A percentile compares a stretch with the other conserved stretches of the same genome.
These are phyloP conservation scores for Myrmophylax atrothorax DNA, from an alignment of 2,113 vertebrate genomes.

Conservation along the genomic window DNA sequence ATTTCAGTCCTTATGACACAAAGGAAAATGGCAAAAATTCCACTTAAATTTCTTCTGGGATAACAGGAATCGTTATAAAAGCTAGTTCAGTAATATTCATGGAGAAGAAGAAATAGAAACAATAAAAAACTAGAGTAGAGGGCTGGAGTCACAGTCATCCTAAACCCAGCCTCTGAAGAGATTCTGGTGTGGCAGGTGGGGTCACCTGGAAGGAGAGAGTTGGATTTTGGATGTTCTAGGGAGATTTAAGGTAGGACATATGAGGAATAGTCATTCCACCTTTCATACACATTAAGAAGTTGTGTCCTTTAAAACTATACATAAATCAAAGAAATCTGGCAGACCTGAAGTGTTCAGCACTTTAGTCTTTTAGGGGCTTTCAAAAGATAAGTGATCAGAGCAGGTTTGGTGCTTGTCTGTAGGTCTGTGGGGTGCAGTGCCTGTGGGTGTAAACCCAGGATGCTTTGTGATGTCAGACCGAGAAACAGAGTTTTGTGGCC, in stretches of 20 bases:
- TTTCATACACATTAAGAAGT: background rate
- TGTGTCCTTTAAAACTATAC: background rate
- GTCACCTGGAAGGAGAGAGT: background rate
- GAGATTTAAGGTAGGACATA: background rate
- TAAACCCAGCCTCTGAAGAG: background rate
- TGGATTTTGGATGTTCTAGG: background rate
- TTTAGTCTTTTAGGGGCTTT: background rate
- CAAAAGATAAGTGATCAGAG: background rate
- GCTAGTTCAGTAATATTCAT: background rate
- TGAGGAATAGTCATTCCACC: background rate
- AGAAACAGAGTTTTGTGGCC: background rate
- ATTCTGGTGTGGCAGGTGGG: background rate
- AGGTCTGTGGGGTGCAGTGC: background rate
- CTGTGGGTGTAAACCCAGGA: fast-evolving
- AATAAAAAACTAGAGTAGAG: background rate
- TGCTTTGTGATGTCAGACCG: background rate
- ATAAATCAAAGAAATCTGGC: background rate
- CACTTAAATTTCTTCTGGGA: conserved; percentile 30
- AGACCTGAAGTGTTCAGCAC: background rate
- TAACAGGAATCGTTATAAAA: conserved; percentile 3
- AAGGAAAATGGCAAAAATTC: conserved; percentile 25
- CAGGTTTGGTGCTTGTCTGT: background rate
- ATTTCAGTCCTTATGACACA: conserved; percentile 8
- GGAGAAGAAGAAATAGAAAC: background rate
- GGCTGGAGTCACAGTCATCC: background rate